Evolutionary conservation across 2,888 invertebrate genomes (phyloP), one percentile per base, ranked within the genome.

Genomic region (Nomada ruficornis): DNA sequence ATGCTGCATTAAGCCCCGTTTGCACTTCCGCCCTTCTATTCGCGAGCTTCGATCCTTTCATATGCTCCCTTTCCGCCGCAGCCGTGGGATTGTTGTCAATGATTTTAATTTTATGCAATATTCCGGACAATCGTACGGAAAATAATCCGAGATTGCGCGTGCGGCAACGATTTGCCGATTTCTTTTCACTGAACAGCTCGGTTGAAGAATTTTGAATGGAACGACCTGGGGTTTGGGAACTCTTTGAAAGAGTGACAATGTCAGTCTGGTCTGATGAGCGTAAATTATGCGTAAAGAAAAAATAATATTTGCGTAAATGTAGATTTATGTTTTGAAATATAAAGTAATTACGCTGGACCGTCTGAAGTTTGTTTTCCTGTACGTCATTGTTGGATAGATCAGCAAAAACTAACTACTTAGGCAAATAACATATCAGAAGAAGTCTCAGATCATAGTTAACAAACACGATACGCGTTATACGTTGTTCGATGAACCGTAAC

Each of bases 1-100:
- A 88, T 82, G 84, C 82, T 70, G 80, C 80, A 84, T 85, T 79
- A 86, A 86, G 82, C 78, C 86, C 82, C 80, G 84, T 89, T 88
- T 88, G 83, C 85, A 84, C 83, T 87, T 87, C 80, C 83, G 84
- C 82, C 75, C 82, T 86, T 70, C 80, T 80, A 82, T 84, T 82
- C 72, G 60, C 72, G 42, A n/a, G 63, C 52, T 83, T 83, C 83
- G 74, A 83, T 78, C 78, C 78, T 78, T 67, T 50, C 50, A 36
- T 70, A 60, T 23, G 42, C 54, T 57, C 68, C 63, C 68, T 68
- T 63, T 18, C 54, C 55, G 20, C 29, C 11, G 42, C 18, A 20
- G 9, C 18, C 47, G 36, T 23, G 2, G 63, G 10, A 68, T 55
- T 59, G 67, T 54, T 82, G 50, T 77, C 47, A 23, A 76, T 63